A percentile compares a stretch with the other conserved stretches of the same genome.
phyloP scores from a whole-genome alignment of 1,140 invertebrate genomes.

The Drosophila nasuta region DNA sequence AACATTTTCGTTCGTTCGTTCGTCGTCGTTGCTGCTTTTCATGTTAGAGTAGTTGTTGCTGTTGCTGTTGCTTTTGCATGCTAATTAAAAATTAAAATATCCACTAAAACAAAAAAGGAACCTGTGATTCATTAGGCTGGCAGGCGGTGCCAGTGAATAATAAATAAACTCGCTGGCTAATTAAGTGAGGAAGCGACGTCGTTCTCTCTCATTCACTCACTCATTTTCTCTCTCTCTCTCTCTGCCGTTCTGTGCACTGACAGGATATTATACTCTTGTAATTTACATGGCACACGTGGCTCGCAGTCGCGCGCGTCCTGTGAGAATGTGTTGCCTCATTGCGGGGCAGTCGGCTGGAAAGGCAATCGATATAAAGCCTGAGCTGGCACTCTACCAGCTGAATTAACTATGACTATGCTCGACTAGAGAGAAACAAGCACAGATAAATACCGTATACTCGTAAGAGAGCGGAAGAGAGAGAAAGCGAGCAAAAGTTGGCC shows the following conservation, averaged over 20 bases:
- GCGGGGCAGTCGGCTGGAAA: conserved; percentile 62
- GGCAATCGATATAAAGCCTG: conserved; percentile 66
- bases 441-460: conserved; percentile 29
- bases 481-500: not conserved
- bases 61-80: conserved; percentile 70
- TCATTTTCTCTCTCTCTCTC: not conserved
- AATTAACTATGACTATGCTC: conserved; percentile 65
- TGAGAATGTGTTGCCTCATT: conserved; percentile 60
- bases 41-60: conserved; percentile 47
- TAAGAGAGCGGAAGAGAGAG: not conserved
- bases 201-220: not conserved
- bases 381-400: conserved; percentile 43
- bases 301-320: conserved; percentile 36
- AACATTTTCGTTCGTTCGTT: conserved; percentile 59
- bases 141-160: conserved; percentile 76
- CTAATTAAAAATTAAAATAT: conserved; percentile 84
- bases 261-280: conserved; percentile 74
- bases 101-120: conserved; percentile 69
- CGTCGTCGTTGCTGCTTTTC: conserved; percentile 32
- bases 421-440: conserved; percentile 4
- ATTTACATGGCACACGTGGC: conserved; percentile 75
- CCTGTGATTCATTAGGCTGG: conserved; percentile 81
- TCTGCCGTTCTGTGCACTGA: conserved; percentile 17
- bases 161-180: conserved; percentile 80
- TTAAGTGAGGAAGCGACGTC: conserved; percentile 68